Evolutionary conservation across 1,140 invertebrate genomes (phyloP).

Genomic region (Drosophila auraria): DNA sequence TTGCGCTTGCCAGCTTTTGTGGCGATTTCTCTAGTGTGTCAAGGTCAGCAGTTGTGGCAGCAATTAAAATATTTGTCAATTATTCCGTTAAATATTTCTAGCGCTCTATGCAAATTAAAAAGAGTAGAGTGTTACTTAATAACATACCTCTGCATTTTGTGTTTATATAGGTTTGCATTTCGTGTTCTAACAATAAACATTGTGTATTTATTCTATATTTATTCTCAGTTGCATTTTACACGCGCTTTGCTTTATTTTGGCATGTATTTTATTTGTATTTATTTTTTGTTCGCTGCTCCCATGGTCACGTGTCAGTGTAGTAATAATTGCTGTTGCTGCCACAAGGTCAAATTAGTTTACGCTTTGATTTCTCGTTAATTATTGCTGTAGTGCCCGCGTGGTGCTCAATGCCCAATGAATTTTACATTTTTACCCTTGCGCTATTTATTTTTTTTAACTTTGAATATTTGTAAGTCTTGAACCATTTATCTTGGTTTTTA

Average conservation of each 20-base stretch:
- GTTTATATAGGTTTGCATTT: slow-evolving; percentile 9
- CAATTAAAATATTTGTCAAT: slow-evolving; percentile 38
- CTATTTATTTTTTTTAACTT: slow-evolving; percentile 19
- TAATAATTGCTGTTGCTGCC: slow-evolving; percentile 51
- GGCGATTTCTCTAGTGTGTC: slow-evolving; percentile 46
- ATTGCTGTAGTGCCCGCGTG: slow-evolving; percentile 8
- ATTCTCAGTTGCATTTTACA: slow-evolving; percentile 12
- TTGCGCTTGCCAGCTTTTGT: slow-evolving; percentile 7
- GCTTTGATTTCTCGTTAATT: slow-evolving; percentile 80
- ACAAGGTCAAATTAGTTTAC: slow-evolving; percentile 75
- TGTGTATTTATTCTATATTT: slow-evolving; percentile 8
- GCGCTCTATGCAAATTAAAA: not conserved
- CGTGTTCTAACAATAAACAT: not conserved
- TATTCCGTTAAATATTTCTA: not conserved
- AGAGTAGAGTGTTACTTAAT: not conserved
- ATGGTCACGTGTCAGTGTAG: slow-evolving; percentile 66
- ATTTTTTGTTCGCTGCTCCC: slow-evolving; percentile 13
- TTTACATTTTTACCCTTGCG: slow-evolving; percentile 16
- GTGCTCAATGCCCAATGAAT: slow-evolving; percentile 12
- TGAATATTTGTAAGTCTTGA: slow-evolving; percentile 18
- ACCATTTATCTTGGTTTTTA: slow-evolving; percentile 23
- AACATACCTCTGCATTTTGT: not conserved
- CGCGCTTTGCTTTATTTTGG: slow-evolving; percentile 9
- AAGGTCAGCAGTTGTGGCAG: slow-evolving; percentile 45
- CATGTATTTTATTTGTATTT: slow-evolving; percentile 17